phyloP scores from a whole-genome alignment of 35 echinoderm and acorn worm species.

The Lytechinus variegatus region DNA sequence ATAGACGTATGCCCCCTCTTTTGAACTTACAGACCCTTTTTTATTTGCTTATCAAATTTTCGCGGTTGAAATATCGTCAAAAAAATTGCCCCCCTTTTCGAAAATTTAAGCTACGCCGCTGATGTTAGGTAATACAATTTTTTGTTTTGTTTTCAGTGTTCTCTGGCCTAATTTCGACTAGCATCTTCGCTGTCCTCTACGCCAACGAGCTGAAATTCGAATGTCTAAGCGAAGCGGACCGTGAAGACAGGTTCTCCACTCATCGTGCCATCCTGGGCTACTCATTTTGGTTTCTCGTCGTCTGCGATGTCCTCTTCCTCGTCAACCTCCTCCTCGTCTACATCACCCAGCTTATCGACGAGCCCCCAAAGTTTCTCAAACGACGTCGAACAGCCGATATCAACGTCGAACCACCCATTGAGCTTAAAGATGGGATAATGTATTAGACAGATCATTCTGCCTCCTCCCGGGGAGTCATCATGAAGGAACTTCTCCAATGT shows the following conservation, averaged over 20 bases:
- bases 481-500: no score
- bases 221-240: slow-evolving; percentile 49
- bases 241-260: slow-evolving; percentile 32
- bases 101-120: no score
- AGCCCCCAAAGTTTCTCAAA: slow-evolving; percentile 1
- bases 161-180: not conserved
- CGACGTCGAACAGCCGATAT: not conserved
- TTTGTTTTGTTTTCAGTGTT: slow-evolving; percentile 38
- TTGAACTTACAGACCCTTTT: no score
- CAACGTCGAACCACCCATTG: not conserved
- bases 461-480: no score
- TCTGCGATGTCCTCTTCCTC: slow-evolving; percentile 40
- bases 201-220: slow-evolving; percentile 25
- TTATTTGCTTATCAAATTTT: no score
- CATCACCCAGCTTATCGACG: slow-evolving; percentile 51
- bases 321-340: slow-evolving; percentile 63
- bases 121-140: no score
- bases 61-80: no score
- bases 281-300: slow-evolving; percentile 66
- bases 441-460: not conserved
- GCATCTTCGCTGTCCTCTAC: slow-evolving; percentile 51
- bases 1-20: no score
- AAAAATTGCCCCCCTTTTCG: no score
- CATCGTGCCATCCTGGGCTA: slow-evolving; percentile 52
- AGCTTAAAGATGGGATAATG: not conserved